Evolutionary conservation across 2,113 vertebrate species (phyloP), one percentile per base, ranked within the genome.

Genomic region (Desmodus rotundus): DNA sequence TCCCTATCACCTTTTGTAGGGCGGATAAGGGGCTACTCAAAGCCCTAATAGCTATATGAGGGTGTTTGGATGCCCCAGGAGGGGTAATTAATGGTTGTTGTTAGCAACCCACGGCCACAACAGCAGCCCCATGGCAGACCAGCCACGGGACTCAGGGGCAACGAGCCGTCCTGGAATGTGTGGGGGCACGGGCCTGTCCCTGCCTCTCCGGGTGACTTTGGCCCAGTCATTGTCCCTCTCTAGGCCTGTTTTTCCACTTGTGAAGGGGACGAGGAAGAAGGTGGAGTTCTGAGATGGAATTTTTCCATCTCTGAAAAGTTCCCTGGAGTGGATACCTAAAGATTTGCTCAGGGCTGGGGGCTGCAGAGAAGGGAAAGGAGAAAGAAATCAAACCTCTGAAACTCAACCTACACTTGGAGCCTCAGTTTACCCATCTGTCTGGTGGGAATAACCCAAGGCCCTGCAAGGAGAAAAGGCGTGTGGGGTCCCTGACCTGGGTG

Each of bases 11-110:
- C 84, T 80, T 92, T 89, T 67, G 89, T 72, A 91, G 92, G 92
- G 82, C 88, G 65, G 97, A 68, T 73, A 80, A 81, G 87, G 96
- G 82, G 93, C 86, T 83, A 73, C 47, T 73, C 41, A 47, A 61
- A 43, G 89, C 84, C 92, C 93, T 96, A 94, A 97, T 86, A 95
- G 94, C 92, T 92, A 87, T n/a, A 2, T 16, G 94, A 87, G 58
- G 93, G 91, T 38, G 24, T 91, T 68, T 5, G 87, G 91, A 63
- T 74, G 95, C 82, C 68, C 84, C 8, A 8, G 78, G 47, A 96
- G 20, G 16, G 54, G 20, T 96, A 92, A 97, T 96, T 43, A 78
- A 56, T 77, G 87, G 91, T 10, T 96, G 87, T 45, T 31, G 77
- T 50, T 33, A 24, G 78, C 76, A 92, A 43, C 52, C n/a, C 26